These are phyloP conservation scores for Diplolepis rosae DNA, from an alignment of 2,888 invertebrate genomes.

Conservation along the genomic window DNA sequence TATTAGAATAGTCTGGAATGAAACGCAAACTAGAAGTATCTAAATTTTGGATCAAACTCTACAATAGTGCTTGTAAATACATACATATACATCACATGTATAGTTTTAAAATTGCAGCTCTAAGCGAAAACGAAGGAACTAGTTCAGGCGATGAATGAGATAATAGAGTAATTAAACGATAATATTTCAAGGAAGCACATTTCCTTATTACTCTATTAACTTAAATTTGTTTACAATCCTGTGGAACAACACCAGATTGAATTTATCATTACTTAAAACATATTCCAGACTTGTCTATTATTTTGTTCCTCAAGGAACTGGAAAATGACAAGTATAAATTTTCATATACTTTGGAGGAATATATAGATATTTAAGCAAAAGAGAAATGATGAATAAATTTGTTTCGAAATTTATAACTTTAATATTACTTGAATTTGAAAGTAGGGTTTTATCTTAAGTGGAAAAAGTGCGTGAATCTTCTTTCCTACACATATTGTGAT, in stretches of 20 bases:
- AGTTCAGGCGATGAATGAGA: slow-evolving; percentile 28
- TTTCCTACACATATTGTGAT: neutral
- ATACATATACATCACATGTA: too few relatives aligned
- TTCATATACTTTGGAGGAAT: neutral
- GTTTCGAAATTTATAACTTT: too few relatives aligned
- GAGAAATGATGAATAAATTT: too few relatives aligned
- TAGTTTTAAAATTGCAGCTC: slow-evolving; percentile 14
- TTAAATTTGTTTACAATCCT: slow-evolving; percentile 7
- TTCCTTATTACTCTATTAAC: neutral
- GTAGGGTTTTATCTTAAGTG: too few relatives aligned
- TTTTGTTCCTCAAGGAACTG: neutral
- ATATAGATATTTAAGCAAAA: too few relatives aligned
- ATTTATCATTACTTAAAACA: neutral
- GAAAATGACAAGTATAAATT: neutral
- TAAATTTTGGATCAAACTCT: slow-evolving; percentile 4
- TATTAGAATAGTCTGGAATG: neutral
- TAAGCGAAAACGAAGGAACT: slow-evolving; percentile 19
- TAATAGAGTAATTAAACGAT: slow-evolving; percentile 12
- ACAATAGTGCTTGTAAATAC: slow-evolving; percentile 10
- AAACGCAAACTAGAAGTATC: neutral
- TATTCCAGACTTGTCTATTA: neutral
- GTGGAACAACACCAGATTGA: neutral
- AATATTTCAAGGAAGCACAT: slow-evolving; percentile 14
- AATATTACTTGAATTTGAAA: too few relatives aligned
- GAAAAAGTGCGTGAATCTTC: neutral